Evolutionary conservation across 2,888 invertebrate species (phyloP), one percentile per base, ranked within the genome.

Genomic region (Frankliniella fusca): DNA sequence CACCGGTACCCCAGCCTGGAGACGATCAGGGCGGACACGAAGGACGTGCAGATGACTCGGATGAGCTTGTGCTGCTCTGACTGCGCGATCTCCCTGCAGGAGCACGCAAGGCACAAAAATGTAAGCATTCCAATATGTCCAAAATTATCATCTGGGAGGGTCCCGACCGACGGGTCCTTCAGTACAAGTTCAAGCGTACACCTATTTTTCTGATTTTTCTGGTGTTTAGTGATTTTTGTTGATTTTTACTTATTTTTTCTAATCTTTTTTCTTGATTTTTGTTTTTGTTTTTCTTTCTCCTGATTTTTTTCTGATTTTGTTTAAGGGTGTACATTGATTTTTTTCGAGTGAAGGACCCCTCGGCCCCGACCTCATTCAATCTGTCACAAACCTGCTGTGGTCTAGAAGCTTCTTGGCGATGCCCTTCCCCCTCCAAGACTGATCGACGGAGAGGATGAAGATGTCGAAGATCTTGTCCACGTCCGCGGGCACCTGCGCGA

Each of bases 31-130:
- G 94, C 94, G 1, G 95, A 94, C 87, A 91, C 95, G 83, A 92
- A 91, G 86, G 95, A 95, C 9, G 93, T 92, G 83, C 95, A 94
- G 85, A 95, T 92, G 79, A 93, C 91, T 48, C 94, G 90, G 83
- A 94, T 90, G 11, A 94, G 88, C 82, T 90, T 89, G 83, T 91
- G 90, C 48, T 90, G 90, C 81, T 88, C 87, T 82, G 91, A 88
- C 84, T 87, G 88, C 48, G 90, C 91, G 23, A 91, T 86, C 83
- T 91, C 90, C 85, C 93, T 94, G 90, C 38, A 92, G 91, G 84
- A 83, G 84, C 84, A 80, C 84, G 84, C 48, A 79, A 83, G 9
- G 18, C 11, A 48, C 23, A 28, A 80, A 82, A 76, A 12, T 80
- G 27, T 76, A 81, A 11, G 80, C 7, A 81, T 10, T 3, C 23